phyloP scores from a whole-genome alignment of 2,797 vertebrate genomes.

The Scomberomorus guttatus region DNA sequence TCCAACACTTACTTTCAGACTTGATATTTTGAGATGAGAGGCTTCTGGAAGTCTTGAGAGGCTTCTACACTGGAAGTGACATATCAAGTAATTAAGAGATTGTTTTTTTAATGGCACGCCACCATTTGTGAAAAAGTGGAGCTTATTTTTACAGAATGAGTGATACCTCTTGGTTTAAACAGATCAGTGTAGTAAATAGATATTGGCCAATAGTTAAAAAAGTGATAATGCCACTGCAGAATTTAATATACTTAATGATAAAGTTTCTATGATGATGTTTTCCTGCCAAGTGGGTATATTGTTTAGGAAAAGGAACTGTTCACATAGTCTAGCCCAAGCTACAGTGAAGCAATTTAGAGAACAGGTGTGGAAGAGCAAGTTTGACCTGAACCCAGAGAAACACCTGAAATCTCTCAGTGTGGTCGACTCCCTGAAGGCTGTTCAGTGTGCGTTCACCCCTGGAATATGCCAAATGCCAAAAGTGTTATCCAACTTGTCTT shows the following conservation, averaged over 20 bases:
- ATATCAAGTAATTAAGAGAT: background rate
- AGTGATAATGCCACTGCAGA: background rate
- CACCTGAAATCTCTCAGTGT: too few species aligned
- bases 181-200: background rate
- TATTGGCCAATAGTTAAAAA: background rate
- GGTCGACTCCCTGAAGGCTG: background rate
- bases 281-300: conserved; percentile 1
- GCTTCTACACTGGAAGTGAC: background rate
- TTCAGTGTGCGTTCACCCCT: conserved; percentile 15
- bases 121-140: background rate
- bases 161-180: background rate
- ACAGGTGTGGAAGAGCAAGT: background rate
- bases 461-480: conserved; percentile 17
- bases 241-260: background rate
- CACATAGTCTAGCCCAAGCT: background rate
- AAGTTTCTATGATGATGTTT: background rate
- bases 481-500: conserved; percentile 14
- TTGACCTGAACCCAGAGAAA: background rate
- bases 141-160: background rate
- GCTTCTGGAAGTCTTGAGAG: background rate
- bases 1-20: background rate
- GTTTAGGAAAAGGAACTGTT: background rate
- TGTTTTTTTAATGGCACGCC: too few species aligned
- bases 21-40: background rate
- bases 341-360: background rate